A percentile compares a stretch with the other conserved stretches of the same genome.
These are phyloP conservation scores for Ceratitis capitata DNA, from an alignment of 1,140 invertebrate genomes.

Conservation along the genomic window DNA sequence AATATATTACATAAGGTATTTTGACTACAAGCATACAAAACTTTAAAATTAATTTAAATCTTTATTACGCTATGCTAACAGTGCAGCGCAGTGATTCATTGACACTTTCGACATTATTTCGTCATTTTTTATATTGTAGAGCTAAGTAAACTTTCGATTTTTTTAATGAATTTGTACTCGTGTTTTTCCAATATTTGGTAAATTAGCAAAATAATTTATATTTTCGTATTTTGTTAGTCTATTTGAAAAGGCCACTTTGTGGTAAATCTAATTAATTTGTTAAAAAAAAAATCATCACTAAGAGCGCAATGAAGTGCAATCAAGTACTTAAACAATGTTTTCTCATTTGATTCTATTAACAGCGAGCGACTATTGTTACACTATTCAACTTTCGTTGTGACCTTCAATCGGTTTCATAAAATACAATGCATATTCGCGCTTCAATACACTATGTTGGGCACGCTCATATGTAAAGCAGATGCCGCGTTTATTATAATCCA, in stretches of 20 bases:
- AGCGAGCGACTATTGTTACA: too few species aligned
- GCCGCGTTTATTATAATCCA: slow-evolving; percentile 72
- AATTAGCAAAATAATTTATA: neutral
- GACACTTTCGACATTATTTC: neutral
- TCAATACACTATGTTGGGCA: slow-evolving; percentile 55
- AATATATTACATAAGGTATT: too few species aligned
- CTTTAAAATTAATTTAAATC: neutral
- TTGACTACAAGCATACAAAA: neutral
- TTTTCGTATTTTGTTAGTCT: neutral
- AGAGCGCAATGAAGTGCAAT: too few species aligned
- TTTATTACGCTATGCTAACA: too few species aligned
- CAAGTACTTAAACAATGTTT: too few species aligned
- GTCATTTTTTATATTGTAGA: neutral
- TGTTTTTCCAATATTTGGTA: neutral
- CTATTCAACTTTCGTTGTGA: neutral
- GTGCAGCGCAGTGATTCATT: neutral
- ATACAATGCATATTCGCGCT: slow-evolving; percentile 56
- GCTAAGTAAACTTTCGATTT: neutral
- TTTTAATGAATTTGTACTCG: neutral
- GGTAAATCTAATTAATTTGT: neutral
- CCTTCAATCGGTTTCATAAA: slow-evolving; percentile 39
- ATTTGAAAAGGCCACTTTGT: neutral
- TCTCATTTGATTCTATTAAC: too few species aligned
- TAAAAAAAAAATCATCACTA: too few species aligned
- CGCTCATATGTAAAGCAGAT: slow-evolving; percentile 68